phyloP scores from a whole-genome alignment of 2,797 vertebrate species.

The Muraenolepis orangiensis region DNA sequence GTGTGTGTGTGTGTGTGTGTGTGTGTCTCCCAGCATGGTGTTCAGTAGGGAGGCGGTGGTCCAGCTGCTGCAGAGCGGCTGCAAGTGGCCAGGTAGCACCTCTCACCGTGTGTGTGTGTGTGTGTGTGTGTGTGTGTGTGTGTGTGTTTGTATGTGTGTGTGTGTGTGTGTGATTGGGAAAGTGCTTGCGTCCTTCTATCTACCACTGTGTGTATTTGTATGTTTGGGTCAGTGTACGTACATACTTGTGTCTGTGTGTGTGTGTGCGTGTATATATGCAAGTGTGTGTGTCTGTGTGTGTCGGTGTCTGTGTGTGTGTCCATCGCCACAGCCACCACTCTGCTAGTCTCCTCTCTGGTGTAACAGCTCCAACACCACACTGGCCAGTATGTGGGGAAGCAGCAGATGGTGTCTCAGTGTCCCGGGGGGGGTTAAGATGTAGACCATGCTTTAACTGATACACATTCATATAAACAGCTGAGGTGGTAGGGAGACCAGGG shows the following conservation, averaged over 20 bases:
- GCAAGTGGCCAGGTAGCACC: constrained; percentile 87
- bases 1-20: too few relatives aligned
- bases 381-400: not conserved
- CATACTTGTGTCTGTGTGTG: not conserved
- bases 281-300: not conserved
- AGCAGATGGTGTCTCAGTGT: not conserved
- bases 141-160: too few relatives aligned
- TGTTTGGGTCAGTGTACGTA: too few relatives aligned
- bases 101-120: not conserved
- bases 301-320: not conserved
- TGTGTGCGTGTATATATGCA: not conserved
- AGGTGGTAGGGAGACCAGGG: too few relatives aligned
- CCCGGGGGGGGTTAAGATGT: not conserved
- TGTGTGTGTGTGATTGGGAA: too few relatives aligned
- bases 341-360: not conserved
- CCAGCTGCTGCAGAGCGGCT: constrained; percentile 83
- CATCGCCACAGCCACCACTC: not conserved
- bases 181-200: too few relatives aligned
- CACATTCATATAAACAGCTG: not conserved
- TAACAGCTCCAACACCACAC: not conserved
- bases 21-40: constrained; percentile 81
- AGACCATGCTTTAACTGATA: not conserved
- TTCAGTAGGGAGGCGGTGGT: constrained; percentile 87
- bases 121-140: not conserved
- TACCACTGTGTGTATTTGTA: too few relatives aligned